Evolutionary conservation across 2,888 invertebrate species (phyloP), one percentile per base, ranked within the genome.

Genomic region (Drosophila infuscata): DNA sequence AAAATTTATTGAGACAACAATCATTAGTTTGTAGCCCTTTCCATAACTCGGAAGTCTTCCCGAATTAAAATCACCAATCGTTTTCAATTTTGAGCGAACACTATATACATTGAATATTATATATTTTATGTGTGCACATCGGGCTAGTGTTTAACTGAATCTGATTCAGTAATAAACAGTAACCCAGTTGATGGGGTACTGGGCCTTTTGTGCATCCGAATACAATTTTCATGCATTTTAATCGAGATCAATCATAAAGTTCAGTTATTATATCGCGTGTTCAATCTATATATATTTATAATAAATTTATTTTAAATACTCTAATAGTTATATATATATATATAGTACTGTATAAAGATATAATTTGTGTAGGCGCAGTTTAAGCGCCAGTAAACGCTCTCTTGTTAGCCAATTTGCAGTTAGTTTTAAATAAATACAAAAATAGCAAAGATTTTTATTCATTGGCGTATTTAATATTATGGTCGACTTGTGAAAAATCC

Each of bases 321-420:
- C 71, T 59, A 25, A 56, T 69, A 72, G 73, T 49, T 48, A 35
- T 46, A 33, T 66, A 32, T n/a, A 11, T n/a, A 20, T 15, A 36
- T n/a, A 8, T 58, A 49, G 29, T 8, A 15, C 3, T 36, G n/a
- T 54, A 36, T 59, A 59, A 29, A 35, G 17, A 29, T 30, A 36
- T 38, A 30, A 60, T 60, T 30, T 36, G 36, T 30, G 8, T 35
- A n/a, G 29, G 59, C 35, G 59, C 51, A 54, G 32, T 25, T 38
- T 20, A 35, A 29, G 30, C 60, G 46, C 36, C 36, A 36, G 30
- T 48, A 38, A 59, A 64, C 60, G 74, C 70, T 79, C 60, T 64
- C 54, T 78, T 82, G 56, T 84, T 84, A 82, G 82, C 76, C 70
- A 82, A 87, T 83, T 81, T 81, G 79, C 71, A 78, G 61, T 67